Conservation (phyloP, 1,140 invertebrate species). For the Diachasmimorpha longicaudata region DNA sequence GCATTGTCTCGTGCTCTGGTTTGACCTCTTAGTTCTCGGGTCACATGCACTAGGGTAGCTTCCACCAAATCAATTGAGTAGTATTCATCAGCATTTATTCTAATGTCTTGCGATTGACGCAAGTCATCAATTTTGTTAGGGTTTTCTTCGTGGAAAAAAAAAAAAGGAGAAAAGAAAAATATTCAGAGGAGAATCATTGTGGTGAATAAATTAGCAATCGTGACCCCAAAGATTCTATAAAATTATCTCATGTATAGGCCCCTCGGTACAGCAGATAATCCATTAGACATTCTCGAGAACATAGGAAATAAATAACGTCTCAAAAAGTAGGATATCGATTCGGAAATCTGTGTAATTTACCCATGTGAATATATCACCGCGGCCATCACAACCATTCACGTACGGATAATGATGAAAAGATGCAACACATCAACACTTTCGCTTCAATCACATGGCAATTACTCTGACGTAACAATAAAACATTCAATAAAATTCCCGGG, state of each 20-base stretch:
- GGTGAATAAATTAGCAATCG: too few relatives aligned
- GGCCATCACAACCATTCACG: background rate
- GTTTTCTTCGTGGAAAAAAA: too few relatives aligned
- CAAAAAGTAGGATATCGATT: background rate
- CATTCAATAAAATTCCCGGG: background rate
- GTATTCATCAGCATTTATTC: background rate
- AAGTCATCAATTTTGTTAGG: too few relatives aligned
- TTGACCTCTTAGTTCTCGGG: conserved; percentile 15
- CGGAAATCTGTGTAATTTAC: background rate
- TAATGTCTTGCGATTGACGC: background rate
- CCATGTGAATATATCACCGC: background rate
- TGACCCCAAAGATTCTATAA: background rate
- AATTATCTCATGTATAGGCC: background rate
- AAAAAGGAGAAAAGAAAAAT: too few relatives aligned
- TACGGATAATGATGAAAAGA: background rate
- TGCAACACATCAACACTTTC: background rate
- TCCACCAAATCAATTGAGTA: too few relatives aligned
- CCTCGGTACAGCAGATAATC: background rate
- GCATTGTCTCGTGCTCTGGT: conserved; percentile 19
- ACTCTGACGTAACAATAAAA: conserved; percentile 13
- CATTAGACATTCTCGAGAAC: background rate
- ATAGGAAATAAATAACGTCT: background rate
- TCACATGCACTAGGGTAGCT: background rate
- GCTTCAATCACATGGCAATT: background rate
- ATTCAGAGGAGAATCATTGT: too few relatives aligned